Evolutionary conservation across 2,113 vertebrate species (phyloP).

Genomic region (Muntiacus reevesi): DNA sequence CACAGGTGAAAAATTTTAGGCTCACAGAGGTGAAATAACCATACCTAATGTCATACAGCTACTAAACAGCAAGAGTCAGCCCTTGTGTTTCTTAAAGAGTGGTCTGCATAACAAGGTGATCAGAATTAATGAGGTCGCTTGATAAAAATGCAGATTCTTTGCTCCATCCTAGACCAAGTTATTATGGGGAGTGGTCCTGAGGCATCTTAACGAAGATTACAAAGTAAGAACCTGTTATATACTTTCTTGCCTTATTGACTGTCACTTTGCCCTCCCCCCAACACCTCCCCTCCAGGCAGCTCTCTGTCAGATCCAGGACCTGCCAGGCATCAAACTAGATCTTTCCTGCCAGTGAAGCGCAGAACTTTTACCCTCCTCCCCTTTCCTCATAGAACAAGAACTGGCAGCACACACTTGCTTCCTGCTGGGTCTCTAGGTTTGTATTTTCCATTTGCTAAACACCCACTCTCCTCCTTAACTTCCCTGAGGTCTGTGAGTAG

Average conservation of each 20-base stretch:
- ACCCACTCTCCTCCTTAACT: neutral
- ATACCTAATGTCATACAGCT: neutral
- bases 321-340: neutral
- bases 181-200: neutral
- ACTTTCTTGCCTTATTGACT: neutral
- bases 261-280: neutral
- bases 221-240: neutral
- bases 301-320: neutral
- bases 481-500: neutral
- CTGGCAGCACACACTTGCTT: neutral
- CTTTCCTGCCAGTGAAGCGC: neutral
- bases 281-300: neutral
- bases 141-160: neutral
- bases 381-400: neutral
- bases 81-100: neutral
- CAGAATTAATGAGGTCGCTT: neutral
- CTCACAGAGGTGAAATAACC: neutral
- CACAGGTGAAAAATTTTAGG: neutral
- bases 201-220: neutral
- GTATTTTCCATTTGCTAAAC: constrained; percentile 21
- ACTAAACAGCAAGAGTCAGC: neutral
- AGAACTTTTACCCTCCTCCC: neutral
- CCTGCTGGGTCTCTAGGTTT: neutral
- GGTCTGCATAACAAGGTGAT: neutral
- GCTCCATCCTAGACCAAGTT: neutral